phyloP scores from a whole-genome alignment of 2,113 vertebrate species.

The Piliocolobus tephrosceles region DNA sequence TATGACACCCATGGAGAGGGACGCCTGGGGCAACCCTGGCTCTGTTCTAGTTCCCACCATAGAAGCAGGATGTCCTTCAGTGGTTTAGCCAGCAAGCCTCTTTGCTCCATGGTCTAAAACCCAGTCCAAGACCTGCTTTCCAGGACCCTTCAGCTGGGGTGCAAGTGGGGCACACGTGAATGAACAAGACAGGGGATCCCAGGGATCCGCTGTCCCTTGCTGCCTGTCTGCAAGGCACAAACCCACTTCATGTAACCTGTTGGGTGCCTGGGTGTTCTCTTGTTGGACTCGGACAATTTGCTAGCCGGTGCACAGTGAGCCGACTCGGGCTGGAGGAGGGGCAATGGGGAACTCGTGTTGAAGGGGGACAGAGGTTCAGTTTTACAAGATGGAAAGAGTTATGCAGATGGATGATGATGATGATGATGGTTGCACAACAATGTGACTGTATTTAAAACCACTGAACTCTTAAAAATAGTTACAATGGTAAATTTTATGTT shows the following conservation, averaged over 20 bases:
- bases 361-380: neutral
- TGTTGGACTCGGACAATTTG: neutral
- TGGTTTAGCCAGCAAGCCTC: neutral
- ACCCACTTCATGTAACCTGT: neutral
- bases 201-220: neutral
- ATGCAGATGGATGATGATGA: neutral
- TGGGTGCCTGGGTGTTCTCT: neutral
- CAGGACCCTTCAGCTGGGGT: neutral
- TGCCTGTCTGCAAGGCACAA: neutral
- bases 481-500: neutral
- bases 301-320: neutral
- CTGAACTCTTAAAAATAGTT: neutral
- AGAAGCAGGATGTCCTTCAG: neutral
- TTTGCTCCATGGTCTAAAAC: neutral
- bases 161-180: neutral
- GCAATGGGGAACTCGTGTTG: neutral
- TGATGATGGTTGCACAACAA: neutral
- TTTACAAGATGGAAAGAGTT: neutral
- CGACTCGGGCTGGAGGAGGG: neutral
- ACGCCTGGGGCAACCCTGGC: neutral
- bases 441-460: neutral
- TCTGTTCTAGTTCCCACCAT: neutral
- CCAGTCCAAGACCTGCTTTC: neutral
- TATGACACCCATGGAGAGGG: no score
- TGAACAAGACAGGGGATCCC: neutral